Base-by-base conservation (phyloP, 92 coral and sea anemone species). In the Zoanthus gigantus region DNA sequence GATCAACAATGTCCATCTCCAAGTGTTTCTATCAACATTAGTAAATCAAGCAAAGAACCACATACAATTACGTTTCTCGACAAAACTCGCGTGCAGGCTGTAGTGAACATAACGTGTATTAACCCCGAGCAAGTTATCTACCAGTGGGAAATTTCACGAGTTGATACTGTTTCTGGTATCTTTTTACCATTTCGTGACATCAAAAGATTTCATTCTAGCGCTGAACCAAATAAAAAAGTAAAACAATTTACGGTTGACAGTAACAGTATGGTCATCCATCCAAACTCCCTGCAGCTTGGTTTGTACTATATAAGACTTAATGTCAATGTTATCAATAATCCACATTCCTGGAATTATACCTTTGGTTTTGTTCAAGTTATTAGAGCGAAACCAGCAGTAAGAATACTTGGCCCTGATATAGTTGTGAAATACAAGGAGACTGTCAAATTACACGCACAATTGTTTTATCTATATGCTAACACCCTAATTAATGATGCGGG, bases 1-100 rank as follows among this genome's bases (percentile, higher is more conserved):
- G 93, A 93, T 74, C 74, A 61, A 76, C 8, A 11, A 15, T 95
- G 98, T 75, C 96, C 91, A 5, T 94, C 96, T 4, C 98, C 98
- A 3, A 80, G 34, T 11, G 94, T 95, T 45, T 83, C 65, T 28
- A 48, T 95, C 10, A 84, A 83, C 65, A 79, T 93, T 12, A 90
- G 88, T 54, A 91, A 84, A 85, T 68, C 88, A 2, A 28, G 52
- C 45, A 17, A 56, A 12, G 76, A 82, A 15, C 93, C 92, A 2
- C 45, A 68, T 3, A 76, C 79, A 56, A 69, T 95, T 3, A 89
- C 94, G 53, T 75, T 90, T 13, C 57, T 89, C 2, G 93, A 87
- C 16, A 46, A 61, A 50, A 30, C 76, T 28, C 68, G 77, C 42
- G 71, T 95, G 29, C 72, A 74, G 57, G 93, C 91, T 23, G 82